These are phyloP conservation scores for Drosophila histrio DNA, from an alignment of 2,888 invertebrate species.

Conservation along the genomic window DNA sequence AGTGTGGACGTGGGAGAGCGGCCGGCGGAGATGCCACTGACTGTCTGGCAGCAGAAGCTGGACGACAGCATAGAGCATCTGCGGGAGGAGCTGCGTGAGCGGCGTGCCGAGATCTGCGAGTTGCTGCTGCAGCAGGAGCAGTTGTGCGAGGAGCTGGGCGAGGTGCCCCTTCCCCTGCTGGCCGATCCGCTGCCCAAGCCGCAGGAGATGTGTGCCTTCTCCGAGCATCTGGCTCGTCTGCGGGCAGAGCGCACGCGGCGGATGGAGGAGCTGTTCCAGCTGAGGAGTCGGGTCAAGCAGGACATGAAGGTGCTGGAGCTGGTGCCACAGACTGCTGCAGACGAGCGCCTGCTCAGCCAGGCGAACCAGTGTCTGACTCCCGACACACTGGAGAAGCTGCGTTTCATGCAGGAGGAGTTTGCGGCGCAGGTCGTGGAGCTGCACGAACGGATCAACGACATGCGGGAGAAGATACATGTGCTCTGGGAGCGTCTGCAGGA, in stretches of 20 bases:
- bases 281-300: conserved; percentile 83
- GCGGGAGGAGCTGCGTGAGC: conserved; percentile 85
- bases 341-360: conserved; percentile 83
- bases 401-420: conserved; percentile 86
- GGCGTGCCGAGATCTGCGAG: conserved; percentile 83
- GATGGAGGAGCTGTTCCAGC: conserved; percentile 77
- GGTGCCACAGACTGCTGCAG: conserved; percentile 67
- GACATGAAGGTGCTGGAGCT: conserved; percentile 83
- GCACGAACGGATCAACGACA: conserved; percentile 86
- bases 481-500: conserved; percentile 92
- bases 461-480: conserved; percentile 87
- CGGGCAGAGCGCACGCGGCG: conserved; percentile 87
- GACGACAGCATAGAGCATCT: conserved; percentile 86
- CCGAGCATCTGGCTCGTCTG: conserved; percentile 86
- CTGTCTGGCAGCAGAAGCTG: conserved; percentile 86
- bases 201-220: conserved; percentile 86
- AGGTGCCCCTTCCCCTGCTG: conserved; percentile 72
- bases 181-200: conserved; percentile 86
- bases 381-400: conserved; percentile 87
- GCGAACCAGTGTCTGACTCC: conserved; percentile 86
- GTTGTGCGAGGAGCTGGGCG: conserved; percentile 82
- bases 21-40: conserved; percentile 81
- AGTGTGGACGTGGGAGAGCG: conserved; percentile 65
- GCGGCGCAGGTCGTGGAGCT: conserved; percentile 86
- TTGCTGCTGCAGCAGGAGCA: conserved; percentile 85